Percentiles rank a stretch among this genome's conserved stretches.
These are phyloP conservation scores for Armadillidium nasatum DNA, from an alignment of 1,140 invertebrate genomes.

Conservation along the genomic window DNA sequence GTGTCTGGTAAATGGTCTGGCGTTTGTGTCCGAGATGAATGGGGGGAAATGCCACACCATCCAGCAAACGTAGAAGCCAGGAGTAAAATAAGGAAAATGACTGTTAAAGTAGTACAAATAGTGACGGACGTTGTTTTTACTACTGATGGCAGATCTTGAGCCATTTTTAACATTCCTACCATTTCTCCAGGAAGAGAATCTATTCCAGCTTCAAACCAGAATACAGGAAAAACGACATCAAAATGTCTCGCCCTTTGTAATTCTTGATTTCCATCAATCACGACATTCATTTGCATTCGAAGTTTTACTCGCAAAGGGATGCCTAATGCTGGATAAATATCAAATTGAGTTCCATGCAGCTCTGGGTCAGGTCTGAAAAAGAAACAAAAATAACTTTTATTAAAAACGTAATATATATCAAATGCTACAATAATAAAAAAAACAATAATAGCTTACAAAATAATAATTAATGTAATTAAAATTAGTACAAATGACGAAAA, in stretches of 20 bases:
- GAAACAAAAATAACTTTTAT: background rate
- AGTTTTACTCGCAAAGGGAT: slow-evolving; percentile 42
- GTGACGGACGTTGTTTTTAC: slow-evolving; percentile 40
- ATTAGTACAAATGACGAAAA: too few relatives aligned
- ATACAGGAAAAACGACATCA: slow-evolving; percentile 40
- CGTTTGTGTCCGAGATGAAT: slow-evolving; percentile 9
- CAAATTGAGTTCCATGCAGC: slow-evolving; percentile 42
- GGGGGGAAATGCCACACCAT: slow-evolving; percentile 32
- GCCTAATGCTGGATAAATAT: slow-evolving; percentile 43
- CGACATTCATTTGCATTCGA: slow-evolving; percentile 44
- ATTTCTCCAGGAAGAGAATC: slow-evolving; percentile 40
- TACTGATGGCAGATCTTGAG: slow-evolving; percentile 43
- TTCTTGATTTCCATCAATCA: slow-evolving; percentile 39
- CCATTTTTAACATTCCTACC: slow-evolving; percentile 38
- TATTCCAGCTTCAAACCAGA: slow-evolving; percentile 44
- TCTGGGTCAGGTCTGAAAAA: slow-evolving; percentile 37
- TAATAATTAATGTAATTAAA: too few relatives aligned
- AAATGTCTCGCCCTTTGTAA: slow-evolving; percentile 42
- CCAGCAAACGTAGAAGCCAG: slow-evolving; percentile 37
- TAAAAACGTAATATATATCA: too few relatives aligned
- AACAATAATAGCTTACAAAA: too few relatives aligned
- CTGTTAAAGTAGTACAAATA: slow-evolving; percentile 35
- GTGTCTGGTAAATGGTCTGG: background rate
- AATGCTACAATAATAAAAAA: too few relatives aligned
- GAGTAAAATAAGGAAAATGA: slow-evolving; percentile 41